A percentile compares a stretch with the other conserved stretches of the same genome.
phyloP scores from a whole-genome alignment of 2,113 vertebrate species.

The Urocynchramus pylzowi region DNA sequence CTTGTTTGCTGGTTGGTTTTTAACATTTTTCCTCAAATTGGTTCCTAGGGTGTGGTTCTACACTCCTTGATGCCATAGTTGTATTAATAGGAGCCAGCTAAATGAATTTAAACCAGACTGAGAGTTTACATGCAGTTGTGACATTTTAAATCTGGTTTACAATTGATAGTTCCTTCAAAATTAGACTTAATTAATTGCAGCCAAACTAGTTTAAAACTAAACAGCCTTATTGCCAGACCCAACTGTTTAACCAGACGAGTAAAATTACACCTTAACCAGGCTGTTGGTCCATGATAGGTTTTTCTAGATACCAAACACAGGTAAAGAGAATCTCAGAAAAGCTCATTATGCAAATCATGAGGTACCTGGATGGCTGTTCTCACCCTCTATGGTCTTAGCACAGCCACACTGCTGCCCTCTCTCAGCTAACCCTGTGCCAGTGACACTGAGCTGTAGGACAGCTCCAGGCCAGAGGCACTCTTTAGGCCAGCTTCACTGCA shows the following conservation, averaged over 20 bases:
- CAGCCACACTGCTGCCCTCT: neutral
- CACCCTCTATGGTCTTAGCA: neutral
- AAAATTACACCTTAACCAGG: neutral
- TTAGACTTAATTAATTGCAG: neutral
- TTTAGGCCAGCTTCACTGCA: neutral
- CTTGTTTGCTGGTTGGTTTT: neutral
- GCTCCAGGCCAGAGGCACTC: neutral
- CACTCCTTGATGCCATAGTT: neutral
- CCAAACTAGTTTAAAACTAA: neutral
- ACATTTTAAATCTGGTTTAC: neutral
- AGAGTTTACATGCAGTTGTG: neutral
- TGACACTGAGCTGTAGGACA: neutral
- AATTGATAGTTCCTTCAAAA: neutral
- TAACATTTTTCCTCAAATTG: neutral
- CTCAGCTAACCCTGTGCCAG: neutral
- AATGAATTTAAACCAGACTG: neutral
- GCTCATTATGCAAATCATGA: neutral
- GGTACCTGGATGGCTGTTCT: neutral
- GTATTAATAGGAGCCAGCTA: neutral
- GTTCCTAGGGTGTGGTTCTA: neutral
- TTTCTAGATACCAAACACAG: neutral
- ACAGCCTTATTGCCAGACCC: neutral
- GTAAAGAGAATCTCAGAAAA: neutral
- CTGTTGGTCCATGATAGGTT: neutral
- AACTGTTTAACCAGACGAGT: neutral